These are phyloP conservation scores for Channa argus DNA, from an alignment of 2,113 vertebrate species.

Conservation along the genomic window DNA sequence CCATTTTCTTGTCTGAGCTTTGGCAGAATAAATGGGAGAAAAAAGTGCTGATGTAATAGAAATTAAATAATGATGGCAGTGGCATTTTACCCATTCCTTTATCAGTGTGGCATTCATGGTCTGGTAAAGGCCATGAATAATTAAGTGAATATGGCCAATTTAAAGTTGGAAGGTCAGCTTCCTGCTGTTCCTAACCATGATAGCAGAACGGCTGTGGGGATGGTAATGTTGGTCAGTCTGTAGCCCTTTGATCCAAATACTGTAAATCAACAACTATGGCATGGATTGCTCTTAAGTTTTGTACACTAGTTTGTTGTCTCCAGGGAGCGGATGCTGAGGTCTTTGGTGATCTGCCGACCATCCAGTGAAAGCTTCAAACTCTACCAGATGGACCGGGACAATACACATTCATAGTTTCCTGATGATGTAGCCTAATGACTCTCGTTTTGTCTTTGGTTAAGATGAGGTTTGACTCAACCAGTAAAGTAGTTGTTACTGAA, in stretches of 20 bases:
- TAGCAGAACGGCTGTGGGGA: not conserved
- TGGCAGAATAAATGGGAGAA: conserved; percentile 14
- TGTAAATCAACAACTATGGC: not conserved
- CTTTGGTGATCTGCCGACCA: not conserved
- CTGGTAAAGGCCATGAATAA: conserved; percentile 17
- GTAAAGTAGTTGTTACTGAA: not conserved
- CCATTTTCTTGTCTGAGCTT: conserved; percentile 1
- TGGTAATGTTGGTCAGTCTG: not conserved
- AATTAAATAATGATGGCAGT: conserved; percentile 8
- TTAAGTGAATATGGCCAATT: not conserved
- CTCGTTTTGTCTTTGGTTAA: not conserved
- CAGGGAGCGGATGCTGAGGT: not conserved
- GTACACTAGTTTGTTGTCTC: not conserved
- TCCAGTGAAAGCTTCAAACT: not conserved
- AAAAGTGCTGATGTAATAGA: not conserved
- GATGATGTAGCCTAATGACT: too few relatives aligned
- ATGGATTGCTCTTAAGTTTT: conserved; percentile 1
- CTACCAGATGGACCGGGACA: too few relatives aligned
- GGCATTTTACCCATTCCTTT: not conserved
- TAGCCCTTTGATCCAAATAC: not conserved
- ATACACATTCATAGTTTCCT: too few relatives aligned
- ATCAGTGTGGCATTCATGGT: conserved; percentile 12
- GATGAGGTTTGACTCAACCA: not conserved
- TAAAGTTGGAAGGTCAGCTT: conserved; percentile 5
- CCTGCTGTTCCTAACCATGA: not conserved